Conservation (phyloP, 1,140 invertebrate species). For the Drosophila setifemur region DNA sequence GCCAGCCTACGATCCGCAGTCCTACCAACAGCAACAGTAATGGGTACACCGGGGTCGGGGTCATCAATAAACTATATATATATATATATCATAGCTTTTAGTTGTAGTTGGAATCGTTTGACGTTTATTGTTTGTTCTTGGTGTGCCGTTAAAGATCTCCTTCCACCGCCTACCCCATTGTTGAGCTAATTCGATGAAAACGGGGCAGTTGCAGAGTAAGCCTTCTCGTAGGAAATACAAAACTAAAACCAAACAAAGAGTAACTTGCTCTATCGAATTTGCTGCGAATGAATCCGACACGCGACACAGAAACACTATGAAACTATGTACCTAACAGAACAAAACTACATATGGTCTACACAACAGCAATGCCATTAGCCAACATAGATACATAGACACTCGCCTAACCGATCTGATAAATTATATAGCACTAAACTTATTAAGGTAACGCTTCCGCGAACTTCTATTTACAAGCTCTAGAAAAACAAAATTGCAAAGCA, state of each 20-base stretch:
- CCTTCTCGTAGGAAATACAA: not conserved
- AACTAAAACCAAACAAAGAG: slow-evolving; percentile 9
- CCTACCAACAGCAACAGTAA: slow-evolving; percentile 59
- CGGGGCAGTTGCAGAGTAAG: not conserved
- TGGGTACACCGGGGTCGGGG: slow-evolving; percentile 1
- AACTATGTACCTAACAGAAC: slow-evolving; percentile 79
- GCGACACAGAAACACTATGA: slow-evolving; percentile 67
- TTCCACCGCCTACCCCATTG: not conserved
- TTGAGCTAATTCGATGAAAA: slow-evolving; percentile 17
- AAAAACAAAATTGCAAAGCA: slow-evolving; percentile 14
- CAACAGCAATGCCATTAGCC: slow-evolving; percentile 11
- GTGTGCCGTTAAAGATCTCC: slow-evolving; percentile 57
- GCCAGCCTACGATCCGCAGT: slow-evolving; percentile 33
- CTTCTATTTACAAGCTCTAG: slow-evolving; percentile 69
- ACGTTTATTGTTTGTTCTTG: slow-evolving; percentile 64
- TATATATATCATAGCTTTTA: slow-evolving; percentile 69
- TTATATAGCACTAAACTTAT: slow-evolving; percentile 26
- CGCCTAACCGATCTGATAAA: not conserved
- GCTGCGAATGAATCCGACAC: slow-evolving; percentile 23
- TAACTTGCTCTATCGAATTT: slow-evolving; percentile 52
- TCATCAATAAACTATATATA: too few species aligned
- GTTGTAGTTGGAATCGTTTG: slow-evolving; percentile 60
- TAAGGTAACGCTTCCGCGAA: slow-evolving; percentile 50
- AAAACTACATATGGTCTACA: slow-evolving; percentile 63
- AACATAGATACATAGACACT: slow-evolving; percentile 10